A percentile compares a stretch with the other conserved stretches of the same genome.
phyloP scores from a whole-genome alignment of 2,113 vertebrate genomes.

The Heloderma charlesbogerti region DNA sequence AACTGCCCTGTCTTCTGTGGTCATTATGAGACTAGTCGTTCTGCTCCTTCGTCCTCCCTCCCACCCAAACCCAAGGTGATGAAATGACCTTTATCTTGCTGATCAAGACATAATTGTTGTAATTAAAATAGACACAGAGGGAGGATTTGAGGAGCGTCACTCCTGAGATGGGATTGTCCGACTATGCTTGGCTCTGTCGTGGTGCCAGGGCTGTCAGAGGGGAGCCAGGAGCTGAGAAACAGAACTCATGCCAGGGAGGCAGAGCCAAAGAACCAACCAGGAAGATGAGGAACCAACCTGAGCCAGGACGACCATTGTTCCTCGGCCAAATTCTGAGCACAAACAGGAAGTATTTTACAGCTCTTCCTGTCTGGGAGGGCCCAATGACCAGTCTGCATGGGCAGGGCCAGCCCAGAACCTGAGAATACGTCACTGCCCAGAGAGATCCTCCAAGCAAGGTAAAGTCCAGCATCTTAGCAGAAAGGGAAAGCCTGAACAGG shows the following conservation, averaged over 20 bases:
- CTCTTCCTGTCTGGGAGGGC: background rate
- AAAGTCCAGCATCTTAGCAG: background rate
- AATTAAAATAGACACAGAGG: slow-evolving; percentile 69
- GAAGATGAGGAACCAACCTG: background rate
- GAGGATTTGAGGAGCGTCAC: slow-evolving; percentile 39
- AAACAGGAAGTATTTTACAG: background rate
- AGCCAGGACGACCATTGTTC: background rate
- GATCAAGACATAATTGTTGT: slow-evolving; percentile 65
- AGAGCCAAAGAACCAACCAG: background rate
- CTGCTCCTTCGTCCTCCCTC: slow-evolving; percentile 36
- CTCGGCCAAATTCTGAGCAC: background rate
- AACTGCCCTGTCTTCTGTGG: slow-evolving; percentile 71
- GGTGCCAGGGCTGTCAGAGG: background rate
- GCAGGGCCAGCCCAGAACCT: background rate
- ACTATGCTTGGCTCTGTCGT: background rate
- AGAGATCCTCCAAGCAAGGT: background rate
- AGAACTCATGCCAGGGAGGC: background rate
- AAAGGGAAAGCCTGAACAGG: background rate
- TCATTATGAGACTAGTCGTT: slow-evolving; percentile 55
- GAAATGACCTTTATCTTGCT: slow-evolving; percentile 77
- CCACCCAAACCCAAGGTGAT: slow-evolving; percentile 58
- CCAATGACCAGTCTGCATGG: background rate
- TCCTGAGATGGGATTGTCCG: slow-evolving; percentile 12
- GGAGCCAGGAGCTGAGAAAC: background rate
- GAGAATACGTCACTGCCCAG: background rate